A percentile compares a stretch with the other conserved stretches of the same genome.
These are phyloP conservation scores for Probosciger aterrimus DNA, from an alignment of 2,113 vertebrate species.

Conservation along the genomic window DNA sequence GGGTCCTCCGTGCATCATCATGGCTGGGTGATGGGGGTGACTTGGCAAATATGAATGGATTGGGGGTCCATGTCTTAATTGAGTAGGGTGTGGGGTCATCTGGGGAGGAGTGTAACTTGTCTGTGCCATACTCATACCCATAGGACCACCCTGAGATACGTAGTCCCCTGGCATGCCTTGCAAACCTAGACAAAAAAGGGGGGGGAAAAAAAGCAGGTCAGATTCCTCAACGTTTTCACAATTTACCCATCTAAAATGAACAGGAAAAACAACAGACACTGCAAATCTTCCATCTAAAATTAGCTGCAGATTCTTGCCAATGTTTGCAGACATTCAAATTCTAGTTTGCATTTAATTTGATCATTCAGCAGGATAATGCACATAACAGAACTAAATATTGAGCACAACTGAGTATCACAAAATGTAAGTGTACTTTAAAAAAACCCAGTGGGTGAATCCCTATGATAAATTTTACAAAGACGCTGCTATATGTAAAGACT, in stretches of 20 bases:
- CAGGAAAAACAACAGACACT: constrained; percentile 81
- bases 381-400: constrained; percentile 85
- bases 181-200: constrained; percentile 84
- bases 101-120: constrained; percentile 89
- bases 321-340: constrained; percentile 84
- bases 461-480: constrained; percentile 73
- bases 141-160: constrained; percentile 97
- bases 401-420: constrained; percentile 79
- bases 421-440: constrained; percentile 79
- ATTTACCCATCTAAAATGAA: constrained; percentile 78
- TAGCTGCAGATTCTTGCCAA: constrained; percentile 83
- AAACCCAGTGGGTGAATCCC: constrained; percentile 72
- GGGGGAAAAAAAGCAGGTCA: constrained; percentile 73
- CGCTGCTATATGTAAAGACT: constrained; percentile 64
- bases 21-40: constrained; percentile 87
- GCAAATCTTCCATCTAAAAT: constrained; percentile 84
- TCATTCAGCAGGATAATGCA: constrained; percentile 83
- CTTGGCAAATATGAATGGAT: constrained; percentile 87
- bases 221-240: constrained; percentile 72
- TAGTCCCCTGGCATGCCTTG: constrained; percentile 96
- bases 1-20: constrained; percentile 96
- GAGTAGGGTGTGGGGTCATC: constrained; percentile 90
- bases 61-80: constrained; percentile 88
- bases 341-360: constrained; percentile 85
- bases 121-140: constrained; percentile 98